These are phyloP conservation scores for Apis dorsata DNA, from an alignment of 1,140 invertebrate species.

Conservation along the genomic window DNA sequence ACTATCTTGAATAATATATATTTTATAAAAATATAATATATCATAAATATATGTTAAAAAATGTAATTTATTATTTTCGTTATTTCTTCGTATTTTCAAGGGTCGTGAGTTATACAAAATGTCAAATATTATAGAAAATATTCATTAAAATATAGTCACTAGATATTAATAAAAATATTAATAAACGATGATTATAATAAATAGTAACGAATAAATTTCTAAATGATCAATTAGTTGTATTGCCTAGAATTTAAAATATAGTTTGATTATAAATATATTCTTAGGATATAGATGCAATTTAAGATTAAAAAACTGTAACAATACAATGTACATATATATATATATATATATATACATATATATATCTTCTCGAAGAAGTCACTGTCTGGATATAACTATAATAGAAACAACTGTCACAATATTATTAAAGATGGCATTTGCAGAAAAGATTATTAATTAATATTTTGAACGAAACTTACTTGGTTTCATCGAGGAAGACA, in stretches of 20 bases:
- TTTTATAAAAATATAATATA: background rate
- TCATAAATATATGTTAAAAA: background rate
- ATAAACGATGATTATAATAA: background rate
- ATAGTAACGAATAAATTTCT: background rate
- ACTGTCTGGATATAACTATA: conserved; percentile 17
- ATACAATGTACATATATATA: background rate
- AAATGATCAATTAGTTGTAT: background rate
- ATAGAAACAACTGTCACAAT: conserved; percentile 15
- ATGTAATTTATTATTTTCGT: background rate
- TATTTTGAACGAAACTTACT: conserved; percentile 83
- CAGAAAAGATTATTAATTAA: conserved; percentile 1
- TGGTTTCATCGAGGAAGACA: conserved; percentile 93
- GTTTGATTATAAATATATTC: background rate
- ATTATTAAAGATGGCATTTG: conserved; percentile 19
- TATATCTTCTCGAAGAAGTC: background rate
- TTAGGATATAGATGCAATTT: background rate
- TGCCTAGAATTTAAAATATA: background rate
- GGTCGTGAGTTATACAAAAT: conserved; percentile 20
- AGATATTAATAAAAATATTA: background rate
- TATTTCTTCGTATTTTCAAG: conserved; percentile 11
- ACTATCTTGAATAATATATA: too few relatives aligned
- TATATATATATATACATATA: background rate
- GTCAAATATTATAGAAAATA: background rate
- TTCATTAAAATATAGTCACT: background rate
- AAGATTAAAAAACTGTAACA: background rate